These are phyloP conservation scores for Coregonus suidteri DNA, from an alignment of 2,797 vertebrate genomes.

Conservation along the genomic window DNA sequence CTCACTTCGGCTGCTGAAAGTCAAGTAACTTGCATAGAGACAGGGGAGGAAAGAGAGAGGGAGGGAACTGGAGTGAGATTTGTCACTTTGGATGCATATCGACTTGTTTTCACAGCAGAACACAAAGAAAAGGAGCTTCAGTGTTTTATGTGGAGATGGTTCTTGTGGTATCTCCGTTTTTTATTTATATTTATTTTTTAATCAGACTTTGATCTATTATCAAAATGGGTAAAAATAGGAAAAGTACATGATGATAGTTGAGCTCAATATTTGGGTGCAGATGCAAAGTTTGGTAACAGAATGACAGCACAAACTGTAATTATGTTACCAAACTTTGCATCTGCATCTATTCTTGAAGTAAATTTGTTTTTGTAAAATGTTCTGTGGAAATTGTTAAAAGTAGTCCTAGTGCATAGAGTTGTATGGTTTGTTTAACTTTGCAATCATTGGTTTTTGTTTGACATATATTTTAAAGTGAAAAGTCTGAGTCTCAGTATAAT, in stretches of 20 bases:
- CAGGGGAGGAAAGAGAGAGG: constrained; percentile 28
- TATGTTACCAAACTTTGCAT: too few relatives aligned
- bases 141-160: neutral
- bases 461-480: too few relatives aligned
- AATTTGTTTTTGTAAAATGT: too few relatives aligned
- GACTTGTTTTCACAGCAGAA: neutral
- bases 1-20: constrained; percentile 16
- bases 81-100: constrained; percentile 4
- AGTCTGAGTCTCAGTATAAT: too few relatives aligned
- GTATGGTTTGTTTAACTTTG: too few relatives aligned
- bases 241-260: neutral
- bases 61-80: neutral
- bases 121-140: neutral
- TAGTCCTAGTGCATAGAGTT: too few relatives aligned
- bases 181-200: neutral
- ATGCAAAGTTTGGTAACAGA: too few relatives aligned
- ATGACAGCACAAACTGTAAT: too few relatives aligned
- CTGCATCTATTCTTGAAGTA: too few relatives aligned
- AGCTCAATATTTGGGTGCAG: neutral
- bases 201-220: neutral
- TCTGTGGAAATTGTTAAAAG: too few relatives aligned
- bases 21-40: neutral
- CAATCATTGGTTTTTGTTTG: too few relatives aligned
- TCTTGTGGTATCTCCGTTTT: neutral
- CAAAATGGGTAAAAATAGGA: neutral